A percentile compares a stretch with the other conserved stretches of the same genome.
Evolutionary conservation across 2,888 invertebrate species (phyloP).

Genomic region (Chaetogeoica ovagalla): DNA sequence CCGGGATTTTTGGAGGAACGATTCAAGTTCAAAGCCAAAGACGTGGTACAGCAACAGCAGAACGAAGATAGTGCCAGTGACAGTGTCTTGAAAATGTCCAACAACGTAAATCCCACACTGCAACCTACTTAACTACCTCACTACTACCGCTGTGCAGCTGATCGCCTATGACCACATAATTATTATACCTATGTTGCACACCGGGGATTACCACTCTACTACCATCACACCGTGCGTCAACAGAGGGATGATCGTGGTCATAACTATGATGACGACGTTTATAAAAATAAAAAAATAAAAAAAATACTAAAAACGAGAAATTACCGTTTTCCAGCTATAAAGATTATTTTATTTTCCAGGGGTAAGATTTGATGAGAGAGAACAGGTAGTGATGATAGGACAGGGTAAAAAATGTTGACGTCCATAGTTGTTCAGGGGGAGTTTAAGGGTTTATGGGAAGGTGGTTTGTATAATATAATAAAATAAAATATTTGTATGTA

Average conservation of each 20-base stretch:
- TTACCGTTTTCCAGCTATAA: neutral
- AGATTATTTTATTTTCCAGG: neutral
- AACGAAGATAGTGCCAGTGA: no score
- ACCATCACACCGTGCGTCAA: neutral
- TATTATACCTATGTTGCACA: neutral
- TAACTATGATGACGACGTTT: neutral
- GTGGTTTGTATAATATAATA: constrained; percentile 1
- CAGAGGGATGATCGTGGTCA: neutral
- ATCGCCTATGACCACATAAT: no score
- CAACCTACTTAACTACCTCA: constrained; percentile 24
- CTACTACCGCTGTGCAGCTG: no score
- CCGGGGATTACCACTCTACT: neutral
- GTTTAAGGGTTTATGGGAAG: no score
- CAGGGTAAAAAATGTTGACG: neutral
- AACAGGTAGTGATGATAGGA: neutral
- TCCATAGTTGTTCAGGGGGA: neutral
- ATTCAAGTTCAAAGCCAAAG: constrained; percentile 7
- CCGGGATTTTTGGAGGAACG: constrained; percentile 54
- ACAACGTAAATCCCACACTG: constrained; percentile 15
- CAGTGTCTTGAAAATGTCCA: neutral
- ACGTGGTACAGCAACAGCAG: no score
- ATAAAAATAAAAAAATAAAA: neutral
- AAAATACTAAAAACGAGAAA: neutral
- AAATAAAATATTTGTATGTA: neutral
- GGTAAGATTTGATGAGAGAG: no score